Percentiles rank a stretch among this genome's conserved stretches.
Evolutionary conservation across 2,797 vertebrate genomes (phyloP).

Genomic region (Emys orbicularis): DNA sequence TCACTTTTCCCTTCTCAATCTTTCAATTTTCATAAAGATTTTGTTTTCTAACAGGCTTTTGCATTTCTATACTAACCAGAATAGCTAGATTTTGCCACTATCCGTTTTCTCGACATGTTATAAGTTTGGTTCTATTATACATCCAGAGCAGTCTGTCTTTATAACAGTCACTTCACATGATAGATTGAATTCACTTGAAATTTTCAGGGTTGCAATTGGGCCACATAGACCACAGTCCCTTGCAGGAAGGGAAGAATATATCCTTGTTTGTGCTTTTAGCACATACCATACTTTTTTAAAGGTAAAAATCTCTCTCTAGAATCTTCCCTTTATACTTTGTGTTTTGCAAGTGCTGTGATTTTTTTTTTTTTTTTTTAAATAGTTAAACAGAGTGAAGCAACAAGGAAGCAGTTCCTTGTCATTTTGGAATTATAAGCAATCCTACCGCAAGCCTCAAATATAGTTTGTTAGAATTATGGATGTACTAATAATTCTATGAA

Average conservation of each 20-base stretch:
- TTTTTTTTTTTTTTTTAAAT: too few species aligned
- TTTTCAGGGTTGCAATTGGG: neutral
- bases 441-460: neutral
- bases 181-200: neutral
- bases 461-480: neutral
- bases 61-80: neutral
- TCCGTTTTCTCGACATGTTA: neutral
- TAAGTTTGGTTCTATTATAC: too few species aligned
- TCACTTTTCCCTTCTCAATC: neutral
- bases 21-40: neutral
- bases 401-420: neutral
- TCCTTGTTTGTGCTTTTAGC: neutral
- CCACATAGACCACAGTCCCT: neutral
- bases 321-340: neutral
- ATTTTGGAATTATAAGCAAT: neutral
- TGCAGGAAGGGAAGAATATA: neutral
- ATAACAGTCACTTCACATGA: neutral
- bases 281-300: neutral
- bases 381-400: neutral
- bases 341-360: neutral
- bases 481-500: neutral
- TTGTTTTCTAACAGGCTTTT: neutral
- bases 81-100: neutral
- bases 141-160: neutral
- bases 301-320: neutral